Evolutionary conservation across 2,888 invertebrate genomes (phyloP), one percentile per base, ranked within the genome.

Genomic region (Sylvicola cinctus): DNA sequence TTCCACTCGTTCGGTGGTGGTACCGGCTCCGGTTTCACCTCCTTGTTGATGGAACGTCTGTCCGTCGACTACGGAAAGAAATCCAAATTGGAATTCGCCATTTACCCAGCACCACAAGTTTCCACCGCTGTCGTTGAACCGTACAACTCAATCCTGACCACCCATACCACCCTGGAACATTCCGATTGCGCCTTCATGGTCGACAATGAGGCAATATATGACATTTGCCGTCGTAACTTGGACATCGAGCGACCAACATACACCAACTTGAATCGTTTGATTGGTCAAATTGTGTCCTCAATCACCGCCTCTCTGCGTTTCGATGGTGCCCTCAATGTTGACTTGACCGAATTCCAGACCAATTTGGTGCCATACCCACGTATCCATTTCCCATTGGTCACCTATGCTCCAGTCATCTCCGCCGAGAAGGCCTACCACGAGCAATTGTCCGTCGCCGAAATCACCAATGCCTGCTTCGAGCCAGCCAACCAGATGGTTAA

Each of bases 401-500:
- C 90, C 3, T 88, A 88, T 53, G 85, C 87, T 14, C 88, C 87
- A n/a, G 83, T 90, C 44, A 85, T 88, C 54, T 84, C 85, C 23
- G 80, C 87, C 1, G 88, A 88, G 57, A 88, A 87, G 57, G 88
- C 88, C 4, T 85, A 85, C 57, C 88, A 90, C 49, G 90, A 90
- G 54, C 85, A 87, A 51, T 65, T 87, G 40, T 77, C 84, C 1
- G 88, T 87, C 4, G 71, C 81, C 3, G 90, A 91, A 53, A 91
- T 91, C 49, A 93, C 93, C 38, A 85, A 88, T 49, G 80, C 87
- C 16, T 91, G 90, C 61, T 93, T 93, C 57, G 91, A 91, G 51
- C 88, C 90, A 1, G 83, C 84, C 34, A 88, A 88, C 58, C 87
- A 85, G 66, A 83, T 91, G 80, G 83, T 84, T 32, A 84, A 84